A percentile compares a stretch with the other conserved stretches of the same genome.
Evolutionary conservation across 2,113 vertebrate genomes (phyloP).

Genomic region (Rana temporaria): DNA sequence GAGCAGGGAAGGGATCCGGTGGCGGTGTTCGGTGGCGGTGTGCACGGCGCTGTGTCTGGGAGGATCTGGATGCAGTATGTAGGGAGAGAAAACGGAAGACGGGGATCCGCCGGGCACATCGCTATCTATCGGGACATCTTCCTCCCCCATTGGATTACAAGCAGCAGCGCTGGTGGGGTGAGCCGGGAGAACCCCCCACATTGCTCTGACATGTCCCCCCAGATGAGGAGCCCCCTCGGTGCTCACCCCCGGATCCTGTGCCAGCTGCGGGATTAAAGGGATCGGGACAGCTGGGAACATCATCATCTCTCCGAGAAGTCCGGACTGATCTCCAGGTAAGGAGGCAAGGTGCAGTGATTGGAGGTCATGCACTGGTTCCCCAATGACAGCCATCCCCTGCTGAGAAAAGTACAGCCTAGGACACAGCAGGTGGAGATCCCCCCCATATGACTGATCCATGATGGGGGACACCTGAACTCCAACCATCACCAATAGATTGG

Average conservation of each 20-base stretch:
- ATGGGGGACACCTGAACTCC: background rate
- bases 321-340: conserved; percentile 49
- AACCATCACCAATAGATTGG: background rate
- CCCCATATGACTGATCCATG: background rate
- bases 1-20: conserved; percentile 42
- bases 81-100: background rate
- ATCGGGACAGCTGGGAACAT: background rate
- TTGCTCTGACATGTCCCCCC: conserved; percentile 30
- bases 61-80: conserved; percentile 40
- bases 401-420: background rate
- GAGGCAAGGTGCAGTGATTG: background rate
- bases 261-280: background rate
- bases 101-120: background rate
- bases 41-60: conserved; percentile 38
- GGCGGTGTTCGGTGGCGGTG: no score
- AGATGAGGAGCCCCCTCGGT: background rate
- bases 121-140: background rate
- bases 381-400: background rate
- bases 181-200: background rate
- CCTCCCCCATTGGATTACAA: conserved; percentile 42
- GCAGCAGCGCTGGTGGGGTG: background rate
- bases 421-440: background rate
- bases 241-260: background rate
- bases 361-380: conserved; percentile 5
- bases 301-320: conserved; percentile 21